These are phyloP conservation scores for Pelusios castaneus DNA, from an alignment of 2,113 vertebrate genomes.

Conservation along the genomic window DNA sequence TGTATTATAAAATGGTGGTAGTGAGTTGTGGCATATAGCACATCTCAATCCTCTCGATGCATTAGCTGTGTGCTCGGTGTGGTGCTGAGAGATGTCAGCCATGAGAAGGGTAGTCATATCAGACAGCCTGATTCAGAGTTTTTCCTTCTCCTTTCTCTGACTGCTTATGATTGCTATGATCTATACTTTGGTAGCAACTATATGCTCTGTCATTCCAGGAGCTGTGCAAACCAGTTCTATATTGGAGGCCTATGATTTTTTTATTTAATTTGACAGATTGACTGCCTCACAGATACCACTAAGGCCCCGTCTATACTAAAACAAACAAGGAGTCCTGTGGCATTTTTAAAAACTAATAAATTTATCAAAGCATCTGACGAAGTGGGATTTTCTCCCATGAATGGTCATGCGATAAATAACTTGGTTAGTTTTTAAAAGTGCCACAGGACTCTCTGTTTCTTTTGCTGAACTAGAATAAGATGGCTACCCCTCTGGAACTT, in stretches of 20 bases:
- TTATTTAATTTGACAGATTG: neutral
- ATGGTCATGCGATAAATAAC: too few species aligned
- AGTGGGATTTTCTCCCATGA: too few species aligned
- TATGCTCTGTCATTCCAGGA: neutral
- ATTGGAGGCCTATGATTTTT: neutral
- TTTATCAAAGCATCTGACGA: too few species aligned
- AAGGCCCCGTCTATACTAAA: too few species aligned
- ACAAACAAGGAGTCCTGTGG: too few species aligned
- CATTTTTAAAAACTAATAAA: too few species aligned
- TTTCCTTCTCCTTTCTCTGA: neutral
- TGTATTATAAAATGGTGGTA: neutral
- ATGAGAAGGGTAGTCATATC: neutral
- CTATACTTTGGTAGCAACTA: neutral
- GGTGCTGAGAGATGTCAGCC: neutral
- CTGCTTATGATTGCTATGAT: neutral
- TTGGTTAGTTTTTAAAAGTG: too few species aligned
- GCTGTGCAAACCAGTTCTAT: neutral
- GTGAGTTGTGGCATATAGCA: neutral
- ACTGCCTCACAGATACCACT: neutral
- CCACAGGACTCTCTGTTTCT: too few species aligned
- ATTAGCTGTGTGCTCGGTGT: neutral
- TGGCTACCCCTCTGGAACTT: too few species aligned
- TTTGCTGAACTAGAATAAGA: too few species aligned
- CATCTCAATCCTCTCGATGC: neutral
- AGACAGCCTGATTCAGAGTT: neutral